Conservation (phyloP, 1,140 invertebrate genomes). For the Drosophila novamexicana region DNA sequence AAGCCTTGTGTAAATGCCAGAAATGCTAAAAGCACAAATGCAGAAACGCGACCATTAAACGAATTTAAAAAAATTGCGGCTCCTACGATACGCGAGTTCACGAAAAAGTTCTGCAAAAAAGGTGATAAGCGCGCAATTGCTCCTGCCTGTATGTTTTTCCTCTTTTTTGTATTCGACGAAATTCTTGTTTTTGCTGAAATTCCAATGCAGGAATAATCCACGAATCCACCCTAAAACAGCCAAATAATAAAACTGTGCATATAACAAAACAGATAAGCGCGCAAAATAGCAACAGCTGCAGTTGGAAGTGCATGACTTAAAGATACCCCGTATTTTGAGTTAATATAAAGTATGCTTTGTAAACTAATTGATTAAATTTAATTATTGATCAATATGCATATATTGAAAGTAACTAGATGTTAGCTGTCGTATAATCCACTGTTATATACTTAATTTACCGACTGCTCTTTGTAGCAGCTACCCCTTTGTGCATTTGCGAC, state of each 20-base stretch:
- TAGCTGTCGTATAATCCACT: neutral
- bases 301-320: conserved; percentile 3
- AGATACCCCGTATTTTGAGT: conserved; percentile 10
- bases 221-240: conserved; percentile 47
- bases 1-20: conserved; percentile 32
- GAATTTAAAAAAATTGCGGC: conserved; percentile 30
- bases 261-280: conserved; percentile 67
- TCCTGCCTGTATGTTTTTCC: conserved; percentile 22
- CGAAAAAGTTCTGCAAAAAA: conserved; percentile 44
- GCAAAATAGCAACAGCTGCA: conserved; percentile 53
- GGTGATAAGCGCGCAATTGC: conserved; percentile 56
- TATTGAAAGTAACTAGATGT: neutral
- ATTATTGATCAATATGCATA: neutral
- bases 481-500: conserved; percentile 1
- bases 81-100: conserved; percentile 33
- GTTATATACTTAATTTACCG: neutral
- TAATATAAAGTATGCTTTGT: neutral
- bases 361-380: neutral
- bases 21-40: conserved; percentile 27
- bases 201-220: conserved; percentile 63
- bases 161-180: conserved; percentile 34
- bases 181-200: conserved; percentile 53
- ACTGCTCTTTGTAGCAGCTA: neutral
- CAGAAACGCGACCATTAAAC: conserved; percentile 12
- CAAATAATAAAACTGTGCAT: conserved; percentile 61